phyloP scores from a whole-genome alignment of 2,888 invertebrate species.

The Priapulus caudatus region DNA sequence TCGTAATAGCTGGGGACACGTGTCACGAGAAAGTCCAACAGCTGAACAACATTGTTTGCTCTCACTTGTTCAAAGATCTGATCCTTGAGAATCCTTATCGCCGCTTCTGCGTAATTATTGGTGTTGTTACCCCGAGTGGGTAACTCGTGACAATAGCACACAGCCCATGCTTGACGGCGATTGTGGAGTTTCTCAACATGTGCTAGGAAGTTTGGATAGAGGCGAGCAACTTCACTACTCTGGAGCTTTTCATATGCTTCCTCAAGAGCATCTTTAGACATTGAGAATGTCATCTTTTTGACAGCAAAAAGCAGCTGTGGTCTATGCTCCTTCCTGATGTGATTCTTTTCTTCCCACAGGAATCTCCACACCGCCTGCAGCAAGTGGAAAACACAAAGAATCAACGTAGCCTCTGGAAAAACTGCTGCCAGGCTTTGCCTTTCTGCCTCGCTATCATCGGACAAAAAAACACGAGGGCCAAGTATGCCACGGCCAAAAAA shows the following conservation, averaged over 20 bases:
- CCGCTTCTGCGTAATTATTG: conserved; percentile 10
- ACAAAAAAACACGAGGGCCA: no score
- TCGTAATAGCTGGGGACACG: background rate
- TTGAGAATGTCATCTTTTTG: no score
- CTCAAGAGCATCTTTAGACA: no score
- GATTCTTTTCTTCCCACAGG: no score
- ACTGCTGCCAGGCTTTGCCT: no score
- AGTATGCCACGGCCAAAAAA: no score
- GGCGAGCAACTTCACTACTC: conserved; percentile 4
- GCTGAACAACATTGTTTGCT: background rate
- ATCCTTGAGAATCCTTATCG: conserved; percentile 11
- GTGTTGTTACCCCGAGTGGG: conserved; percentile 8
- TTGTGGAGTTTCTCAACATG: conserved; percentile 5
- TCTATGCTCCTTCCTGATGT: no score
- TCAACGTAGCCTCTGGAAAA: no score
- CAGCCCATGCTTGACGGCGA: conserved; percentile 6
- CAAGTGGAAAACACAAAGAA: no score
- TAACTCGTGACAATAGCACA: conserved; percentile 7
- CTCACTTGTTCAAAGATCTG: background rate
- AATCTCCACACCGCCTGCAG: no score
- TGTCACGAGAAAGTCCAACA: conserved; percentile 2
- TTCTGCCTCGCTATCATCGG: no score
- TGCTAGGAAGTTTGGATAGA: conserved; percentile 6
- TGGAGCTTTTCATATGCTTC: conserved; percentile 6
- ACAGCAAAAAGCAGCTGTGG: no score